These are phyloP conservation scores for Platerodrilus igneus DNA, from an alignment of 2,888 invertebrate genomes.

Conservation along the genomic window DNA sequence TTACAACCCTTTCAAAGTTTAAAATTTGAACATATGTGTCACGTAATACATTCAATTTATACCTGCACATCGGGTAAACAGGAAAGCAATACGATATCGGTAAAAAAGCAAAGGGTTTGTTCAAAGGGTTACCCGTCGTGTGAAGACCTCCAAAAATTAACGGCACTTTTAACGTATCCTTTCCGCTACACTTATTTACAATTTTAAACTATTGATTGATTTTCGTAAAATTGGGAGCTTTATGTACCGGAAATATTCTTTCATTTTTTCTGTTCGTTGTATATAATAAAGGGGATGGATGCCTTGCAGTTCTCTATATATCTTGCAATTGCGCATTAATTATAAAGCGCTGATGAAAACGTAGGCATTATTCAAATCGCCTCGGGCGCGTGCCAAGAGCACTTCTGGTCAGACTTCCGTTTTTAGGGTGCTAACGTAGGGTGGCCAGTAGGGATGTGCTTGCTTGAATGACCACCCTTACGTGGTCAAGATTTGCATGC, in stretches of 20 bases:
- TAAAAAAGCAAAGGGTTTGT: conserved; percentile 21
- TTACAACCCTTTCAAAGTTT: conserved; percentile 34
- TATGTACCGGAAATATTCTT: conserved; percentile 37
- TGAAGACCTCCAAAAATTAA: conserved; percentile 32
- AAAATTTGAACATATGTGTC: conserved; percentile 35
- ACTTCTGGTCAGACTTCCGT: conserved; percentile 17
- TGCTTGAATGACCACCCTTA: conserved; percentile 43
- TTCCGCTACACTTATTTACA: conserved; percentile 42
- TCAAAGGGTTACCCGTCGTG: conserved; percentile 33
- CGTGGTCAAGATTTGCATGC: conserved; percentile 37
- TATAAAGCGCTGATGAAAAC: background rate
- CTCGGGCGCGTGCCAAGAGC: conserved; percentile 17
- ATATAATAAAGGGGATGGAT: conserved; percentile 2
- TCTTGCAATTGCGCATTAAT: background rate
- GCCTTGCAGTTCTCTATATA: background rate
- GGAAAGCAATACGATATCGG: conserved; percentile 26
- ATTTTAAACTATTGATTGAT: conserved; percentile 40
- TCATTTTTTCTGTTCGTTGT: conserved; percentile 1
- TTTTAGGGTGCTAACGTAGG: conserved; percentile 27
- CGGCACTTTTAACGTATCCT: conserved; percentile 26
- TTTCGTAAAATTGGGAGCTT: conserved; percentile 30
- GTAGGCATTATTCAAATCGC: conserved; percentile 5
- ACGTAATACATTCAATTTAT: conserved; percentile 27
- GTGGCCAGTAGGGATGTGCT: conserved; percentile 36
- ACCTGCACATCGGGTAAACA: conserved; percentile 32